Percentiles rank a stretch among this genome's conserved stretches.
Conservation (phyloP, 2,113 vertebrate species). For the Alligator sinensis region DNA sequence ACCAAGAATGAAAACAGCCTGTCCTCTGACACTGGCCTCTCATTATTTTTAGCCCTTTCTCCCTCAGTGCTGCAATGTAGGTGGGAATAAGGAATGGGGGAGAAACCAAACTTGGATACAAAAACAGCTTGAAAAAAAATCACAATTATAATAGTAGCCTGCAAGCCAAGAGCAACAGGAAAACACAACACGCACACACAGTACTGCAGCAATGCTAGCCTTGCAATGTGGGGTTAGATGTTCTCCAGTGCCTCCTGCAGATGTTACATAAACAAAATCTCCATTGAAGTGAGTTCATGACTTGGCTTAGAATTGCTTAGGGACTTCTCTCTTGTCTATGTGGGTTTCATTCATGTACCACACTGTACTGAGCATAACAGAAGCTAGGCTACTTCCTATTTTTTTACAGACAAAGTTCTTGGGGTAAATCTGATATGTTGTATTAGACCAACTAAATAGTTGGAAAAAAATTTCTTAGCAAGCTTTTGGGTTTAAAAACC, state of each 20-base stretch:
- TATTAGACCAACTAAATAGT: too few species aligned
- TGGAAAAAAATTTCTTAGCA: too few species aligned
- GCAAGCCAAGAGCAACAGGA: conserved; percentile 34
- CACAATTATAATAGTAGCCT: neutral
- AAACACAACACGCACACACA: neutral
- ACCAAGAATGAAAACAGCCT: neutral
- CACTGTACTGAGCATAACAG: neutral
- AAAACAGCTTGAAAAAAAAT: neutral
- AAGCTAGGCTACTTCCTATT: neutral
- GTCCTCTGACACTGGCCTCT: accelerated
- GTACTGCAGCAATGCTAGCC: neutral
- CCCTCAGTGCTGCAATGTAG: neutral
- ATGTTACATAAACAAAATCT: conserved; percentile 58
- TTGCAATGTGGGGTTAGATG: conserved; percentile 3
- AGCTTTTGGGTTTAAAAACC: too few species aligned
- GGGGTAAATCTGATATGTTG: too few species aligned
- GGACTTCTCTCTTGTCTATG: neutral
- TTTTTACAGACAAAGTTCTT: neutral
- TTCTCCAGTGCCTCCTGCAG: conserved; percentile 40
- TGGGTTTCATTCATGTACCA: neutral
- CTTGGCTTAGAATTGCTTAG: conserved; percentile 9
- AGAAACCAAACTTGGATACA: neutral
- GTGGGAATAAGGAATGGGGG: neutral
- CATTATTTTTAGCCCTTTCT: neutral
- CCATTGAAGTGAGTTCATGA: conserved; percentile 17